Percentiles rank a stretch among this genome's conserved stretches.
Conservation (phyloP, 2,888 invertebrate genomes). For the Polylopha cassiicola region DNA sequence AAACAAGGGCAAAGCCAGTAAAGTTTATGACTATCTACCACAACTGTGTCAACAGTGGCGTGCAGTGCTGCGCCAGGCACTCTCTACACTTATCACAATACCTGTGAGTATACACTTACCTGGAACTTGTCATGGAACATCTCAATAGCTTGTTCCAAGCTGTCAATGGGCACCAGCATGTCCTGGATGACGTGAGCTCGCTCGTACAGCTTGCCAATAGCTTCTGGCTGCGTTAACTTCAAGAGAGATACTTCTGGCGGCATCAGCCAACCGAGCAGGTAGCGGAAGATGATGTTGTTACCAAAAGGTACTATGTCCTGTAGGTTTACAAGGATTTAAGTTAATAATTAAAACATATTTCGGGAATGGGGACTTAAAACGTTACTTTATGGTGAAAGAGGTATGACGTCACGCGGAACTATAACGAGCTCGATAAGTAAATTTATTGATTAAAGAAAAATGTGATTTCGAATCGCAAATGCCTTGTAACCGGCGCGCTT, state of each 20-base stretch:
- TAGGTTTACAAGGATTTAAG: conserved; percentile 17
- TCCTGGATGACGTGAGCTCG: conserved; percentile 88
- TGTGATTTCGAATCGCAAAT: no score
- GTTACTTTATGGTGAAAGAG: no score
- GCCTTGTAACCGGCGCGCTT: no score
- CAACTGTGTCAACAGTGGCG: no score
- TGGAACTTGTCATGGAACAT: conserved; percentile 82
- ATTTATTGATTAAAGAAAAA: no score
- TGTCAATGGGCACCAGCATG: conserved; percentile 84
- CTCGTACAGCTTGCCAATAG: conserved; percentile 83
- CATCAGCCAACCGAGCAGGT: conserved; percentile 86
- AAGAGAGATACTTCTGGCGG: conserved; percentile 89
- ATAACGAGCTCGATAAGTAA: no score
- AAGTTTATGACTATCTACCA: no score
- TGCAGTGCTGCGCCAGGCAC: no score
- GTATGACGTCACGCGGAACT: no score
- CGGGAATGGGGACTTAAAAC: no score
- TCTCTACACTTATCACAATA: conserved; percentile 1
- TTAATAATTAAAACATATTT: not conserved
- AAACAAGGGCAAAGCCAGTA: no score
- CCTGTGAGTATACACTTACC: conserved; percentile 47
- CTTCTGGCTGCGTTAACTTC: conserved; percentile 85
- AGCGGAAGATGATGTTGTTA: conserved; percentile 84
- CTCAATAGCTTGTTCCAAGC: conserved; percentile 77
- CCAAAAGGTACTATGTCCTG: conserved; percentile 91